A percentile compares a stretch with the other conserved stretches of the same genome.
phyloP scores from a whole-genome alignment of 1,140 invertebrate species.

The Teleogryllus occipitalis region DNA sequence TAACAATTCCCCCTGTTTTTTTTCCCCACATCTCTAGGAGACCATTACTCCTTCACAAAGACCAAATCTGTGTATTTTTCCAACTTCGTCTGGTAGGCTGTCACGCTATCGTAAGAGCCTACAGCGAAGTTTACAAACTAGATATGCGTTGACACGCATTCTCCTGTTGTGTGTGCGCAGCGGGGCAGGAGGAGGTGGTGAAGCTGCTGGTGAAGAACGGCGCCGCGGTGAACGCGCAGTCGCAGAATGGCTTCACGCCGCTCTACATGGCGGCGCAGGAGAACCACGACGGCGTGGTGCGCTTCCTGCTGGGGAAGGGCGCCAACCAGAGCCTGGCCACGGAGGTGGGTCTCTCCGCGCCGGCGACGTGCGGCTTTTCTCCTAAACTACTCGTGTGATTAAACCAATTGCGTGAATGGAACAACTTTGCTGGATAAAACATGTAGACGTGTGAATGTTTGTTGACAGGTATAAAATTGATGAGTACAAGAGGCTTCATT shows the following conservation, averaged over 20 bases:
- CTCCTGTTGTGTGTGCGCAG: slow-evolving; percentile 34
- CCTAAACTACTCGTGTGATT: background rate
- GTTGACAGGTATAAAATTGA: no score
- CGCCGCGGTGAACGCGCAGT: slow-evolving; percentile 94
- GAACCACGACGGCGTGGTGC: slow-evolving; percentile 91
- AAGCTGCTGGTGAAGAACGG: slow-evolving; percentile 78
- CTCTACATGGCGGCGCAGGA: slow-evolving; percentile 99
- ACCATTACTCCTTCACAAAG: no score
- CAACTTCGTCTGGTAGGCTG: no score
- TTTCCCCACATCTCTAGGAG: no score
- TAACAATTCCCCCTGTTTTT: no score
- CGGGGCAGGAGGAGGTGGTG: slow-evolving; percentile 93
- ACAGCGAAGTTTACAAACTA: no score
- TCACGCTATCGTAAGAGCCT: no score
- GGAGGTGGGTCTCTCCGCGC: slow-evolving; percentile 53
- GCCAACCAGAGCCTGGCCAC: slow-evolving; percentile 95
- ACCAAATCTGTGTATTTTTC: no score
- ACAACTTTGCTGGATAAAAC: background rate
- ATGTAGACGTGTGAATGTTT: background rate
- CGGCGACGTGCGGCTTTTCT: background rate
- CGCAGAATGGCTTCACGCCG: slow-evolving; percentile 95
- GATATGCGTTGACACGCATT: no score
- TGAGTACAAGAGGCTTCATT: no score
- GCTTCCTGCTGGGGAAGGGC: slow-evolving; percentile 82
- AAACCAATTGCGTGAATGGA: background rate